Base-by-base conservation (phyloP, 1,140 invertebrate species). In the Luehdorfia chinensis region DNA sequence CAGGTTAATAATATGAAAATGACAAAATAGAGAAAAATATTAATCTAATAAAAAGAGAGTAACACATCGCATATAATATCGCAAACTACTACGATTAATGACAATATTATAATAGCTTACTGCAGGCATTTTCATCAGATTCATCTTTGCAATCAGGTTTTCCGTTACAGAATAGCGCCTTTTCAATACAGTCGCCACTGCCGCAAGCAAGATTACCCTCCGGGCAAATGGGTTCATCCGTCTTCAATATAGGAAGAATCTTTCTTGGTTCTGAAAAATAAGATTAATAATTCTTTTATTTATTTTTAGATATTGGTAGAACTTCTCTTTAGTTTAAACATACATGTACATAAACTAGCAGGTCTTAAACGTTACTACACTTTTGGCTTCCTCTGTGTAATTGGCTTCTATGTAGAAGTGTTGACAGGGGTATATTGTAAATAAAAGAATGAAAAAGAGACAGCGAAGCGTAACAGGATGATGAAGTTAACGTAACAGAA, bases 121-220 rank as follows among this genome's bases (percentile, higher is more conserved):
- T 93, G 90, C 96, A 98, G 57, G 96, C 94, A 69, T 96, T 96
- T 90, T 98, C 96, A 76, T 98, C 96, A 25, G 96, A 97, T 68
- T 96, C 94, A 83, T 98, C 97, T 66, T 94, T 93, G 87, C 97
- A 98, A 67, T 98, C 95, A 18, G 91, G 87, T 87, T 95, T 95
- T 72, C 95, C 94, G 75, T 98, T 96, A 87, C 96, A 98, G 89
- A 97, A 97, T 18, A 97, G 88, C 67, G 94, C 93, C 84, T 95
- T 96, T 53, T 96, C 94, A 15, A 97, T 90, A 85, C 96, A 97
- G 63, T 96, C 95, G 54, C 94, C 94, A 81, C 94, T 95, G 47
- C 95, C 95, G 74, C 95, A 97, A 28, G 95, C 93, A 14, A 97
- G 83, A 89, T 96, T 95, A 23, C 93, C 94, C 66, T 95, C 94